Percentiles rank a stretch among this genome's conserved stretches.
phyloP scores from a whole-genome alignment of 2,888 invertebrate genomes.

The Heliconius cydno region DNA sequence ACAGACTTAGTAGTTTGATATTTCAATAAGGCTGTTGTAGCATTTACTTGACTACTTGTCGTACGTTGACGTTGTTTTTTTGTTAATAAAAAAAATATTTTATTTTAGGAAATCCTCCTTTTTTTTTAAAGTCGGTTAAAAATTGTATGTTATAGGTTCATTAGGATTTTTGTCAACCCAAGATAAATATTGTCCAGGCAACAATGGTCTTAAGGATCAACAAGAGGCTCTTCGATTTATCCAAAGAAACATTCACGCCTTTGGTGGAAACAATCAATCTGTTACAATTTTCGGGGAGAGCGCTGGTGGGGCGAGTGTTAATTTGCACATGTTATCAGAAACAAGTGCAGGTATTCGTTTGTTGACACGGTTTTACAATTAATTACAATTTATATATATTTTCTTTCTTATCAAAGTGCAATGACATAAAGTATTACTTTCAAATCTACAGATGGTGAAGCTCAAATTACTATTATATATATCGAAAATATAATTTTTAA shows the following conservation, averaged over 20 bases:
- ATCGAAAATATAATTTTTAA: neutral
- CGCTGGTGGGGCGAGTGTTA: slow-evolving; percentile 87
- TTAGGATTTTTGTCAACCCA: slow-evolving; percentile 87
- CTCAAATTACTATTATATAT: too few species aligned
- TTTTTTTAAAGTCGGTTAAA: too few species aligned
- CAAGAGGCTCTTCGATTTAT: slow-evolving; percentile 85
- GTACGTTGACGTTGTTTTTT: too few species aligned
- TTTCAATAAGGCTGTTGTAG: too few species aligned
- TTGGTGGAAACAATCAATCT: slow-evolving; percentile 85
- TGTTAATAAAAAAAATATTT: too few species aligned
- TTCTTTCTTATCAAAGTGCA: neutral
- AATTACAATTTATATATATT: neutral
- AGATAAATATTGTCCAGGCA: slow-evolving; percentile 85
- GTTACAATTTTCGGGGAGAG: slow-evolving; percentile 88
- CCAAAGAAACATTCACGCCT: slow-evolving; percentile 83
- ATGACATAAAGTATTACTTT: neutral
- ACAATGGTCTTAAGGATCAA: slow-evolving; percentile 88
- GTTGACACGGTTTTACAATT: neutral
- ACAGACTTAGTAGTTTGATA: too few species aligned
- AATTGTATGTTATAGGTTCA: slow-evolving; percentile 70
- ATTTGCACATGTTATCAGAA: slow-evolving; percentile 87
- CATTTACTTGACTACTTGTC: too few species aligned
- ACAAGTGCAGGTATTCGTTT: slow-evolving; percentile 73
- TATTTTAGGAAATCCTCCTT: too few species aligned
- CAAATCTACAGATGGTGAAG: neutral